A percentile compares a stretch with the other conserved stretches of the same genome.
Conservation (phyloP, 2,797 vertebrate genomes). For the Garrulus glandarius region DNA sequence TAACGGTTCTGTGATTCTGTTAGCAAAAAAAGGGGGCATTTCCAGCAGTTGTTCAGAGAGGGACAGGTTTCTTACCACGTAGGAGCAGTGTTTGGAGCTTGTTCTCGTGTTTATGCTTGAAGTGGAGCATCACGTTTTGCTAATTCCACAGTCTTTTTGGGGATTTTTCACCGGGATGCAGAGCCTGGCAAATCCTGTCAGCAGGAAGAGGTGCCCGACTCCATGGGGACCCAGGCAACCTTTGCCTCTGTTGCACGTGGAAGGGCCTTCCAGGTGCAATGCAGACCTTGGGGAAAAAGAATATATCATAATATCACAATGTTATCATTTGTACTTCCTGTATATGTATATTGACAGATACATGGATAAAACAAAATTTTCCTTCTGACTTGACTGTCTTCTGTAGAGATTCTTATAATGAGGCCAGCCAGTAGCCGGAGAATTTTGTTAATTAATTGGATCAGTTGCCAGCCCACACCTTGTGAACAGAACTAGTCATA, state of each 20-base stretch:
- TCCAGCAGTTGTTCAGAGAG: not conserved
- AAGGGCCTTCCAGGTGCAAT: not conserved
- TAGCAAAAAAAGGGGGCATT: not conserved
- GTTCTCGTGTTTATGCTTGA: rapidly evolving
- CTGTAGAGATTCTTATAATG: not conserved
- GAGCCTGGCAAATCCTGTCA: rapidly evolving
- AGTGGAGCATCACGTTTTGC: rapidly evolving
- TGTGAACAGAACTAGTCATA: not conserved
- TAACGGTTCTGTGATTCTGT: not conserved
- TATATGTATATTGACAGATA: rapidly evolving
- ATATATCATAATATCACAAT: not conserved
- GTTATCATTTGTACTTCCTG: not conserved
- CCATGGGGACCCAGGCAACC: not conserved
- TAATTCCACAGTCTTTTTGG: not conserved
- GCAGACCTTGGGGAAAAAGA: not conserved
- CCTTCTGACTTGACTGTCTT: not conserved
- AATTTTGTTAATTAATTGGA: not conserved
- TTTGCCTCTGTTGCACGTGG: rapidly evolving
- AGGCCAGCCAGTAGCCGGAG: not conserved
- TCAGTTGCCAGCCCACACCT: not conserved
- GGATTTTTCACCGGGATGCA: not conserved
- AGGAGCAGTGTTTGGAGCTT: not conserved
- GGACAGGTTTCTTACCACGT: no score
- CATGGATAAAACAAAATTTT: not conserved
- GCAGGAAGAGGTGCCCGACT: not conserved